A percentile compares a stretch with the other conserved stretches of the same genome.
phyloP scores from a whole-genome alignment of 2,797 vertebrate species.

The Pelobates cultripes region DNA sequence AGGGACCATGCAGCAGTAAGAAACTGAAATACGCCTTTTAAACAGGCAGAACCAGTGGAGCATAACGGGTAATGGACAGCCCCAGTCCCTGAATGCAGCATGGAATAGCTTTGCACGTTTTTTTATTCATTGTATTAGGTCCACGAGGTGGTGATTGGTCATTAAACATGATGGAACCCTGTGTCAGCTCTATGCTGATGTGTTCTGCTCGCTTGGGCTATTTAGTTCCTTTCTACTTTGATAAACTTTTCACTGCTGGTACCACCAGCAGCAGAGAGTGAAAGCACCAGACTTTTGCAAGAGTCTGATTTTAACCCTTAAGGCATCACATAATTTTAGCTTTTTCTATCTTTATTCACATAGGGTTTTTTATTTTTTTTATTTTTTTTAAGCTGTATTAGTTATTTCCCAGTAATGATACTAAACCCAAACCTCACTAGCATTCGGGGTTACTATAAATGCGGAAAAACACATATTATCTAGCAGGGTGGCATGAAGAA shows the following conservation, averaged over 20 bases:
- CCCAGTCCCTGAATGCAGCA: neutral
- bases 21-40: neutral
- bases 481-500: no score
- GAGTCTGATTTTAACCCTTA: neutral
- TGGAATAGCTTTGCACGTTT: neutral
- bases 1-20: neutral
- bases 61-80: neutral
- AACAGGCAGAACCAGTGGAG: neutral
- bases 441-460: no score
- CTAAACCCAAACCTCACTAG: no score
- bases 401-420: no score
- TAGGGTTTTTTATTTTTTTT: no score
- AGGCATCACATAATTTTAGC: neutral
- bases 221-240: neutral
- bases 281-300: neutral
- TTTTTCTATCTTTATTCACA: no score
- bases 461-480: no score
- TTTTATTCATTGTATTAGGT: constrained; percentile 3
- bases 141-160: neutral
- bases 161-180: neutral
- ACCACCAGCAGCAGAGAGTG: neutral
- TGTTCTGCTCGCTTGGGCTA: neutral
- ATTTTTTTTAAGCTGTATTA: no score
- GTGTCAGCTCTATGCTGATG: neutral
- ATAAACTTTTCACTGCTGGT: neutral